phyloP scores from a whole-genome alignment of 2,797 vertebrate genomes.

The Lithobates sylvaticus region DNA sequence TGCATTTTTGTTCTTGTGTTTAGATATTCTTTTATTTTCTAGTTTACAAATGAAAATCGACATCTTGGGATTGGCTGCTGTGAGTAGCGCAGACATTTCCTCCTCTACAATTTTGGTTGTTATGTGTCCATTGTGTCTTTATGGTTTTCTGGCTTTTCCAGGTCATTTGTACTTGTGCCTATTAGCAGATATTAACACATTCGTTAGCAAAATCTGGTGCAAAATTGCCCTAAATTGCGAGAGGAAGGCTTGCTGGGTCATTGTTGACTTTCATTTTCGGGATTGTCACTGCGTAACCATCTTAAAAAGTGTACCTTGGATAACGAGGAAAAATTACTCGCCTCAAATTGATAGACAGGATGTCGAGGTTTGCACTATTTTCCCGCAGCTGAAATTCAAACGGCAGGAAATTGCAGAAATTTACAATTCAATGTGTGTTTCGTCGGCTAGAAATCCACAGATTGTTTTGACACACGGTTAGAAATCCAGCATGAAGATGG shows the following conservation, averaged over 20 bases:
- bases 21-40: too few species aligned
- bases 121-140: not conserved
- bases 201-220: not conserved
- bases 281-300: conserved; percentile 46
- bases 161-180: not conserved
- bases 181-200: conserved; percentile 6
- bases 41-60: not conserved
- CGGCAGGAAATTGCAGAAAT: conserved; percentile 80
- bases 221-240: conserved; percentile 9
- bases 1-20: too few species aligned
- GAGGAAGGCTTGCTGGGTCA: not conserved
- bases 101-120: not conserved
- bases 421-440: conserved; percentile 87
- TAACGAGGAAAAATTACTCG: conserved; percentile 68
- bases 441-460: conserved; percentile 82
- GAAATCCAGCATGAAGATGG: conserved; percentile 89
- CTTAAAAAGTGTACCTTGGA: conserved; percentile 38
- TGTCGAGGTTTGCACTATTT: conserved; percentile 73
- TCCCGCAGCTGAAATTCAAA: conserved; percentile 80
- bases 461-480: conserved; percentile 92
- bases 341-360: conserved; percentile 66
- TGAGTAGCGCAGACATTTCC: not conserved
- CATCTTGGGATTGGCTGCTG: not conserved
- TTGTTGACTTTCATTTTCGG: conserved; percentile 39
- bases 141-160: not conserved